Base-by-base conservation (phyloP, 2,888 invertebrate genomes). In the Sycophila texana region DNA sequence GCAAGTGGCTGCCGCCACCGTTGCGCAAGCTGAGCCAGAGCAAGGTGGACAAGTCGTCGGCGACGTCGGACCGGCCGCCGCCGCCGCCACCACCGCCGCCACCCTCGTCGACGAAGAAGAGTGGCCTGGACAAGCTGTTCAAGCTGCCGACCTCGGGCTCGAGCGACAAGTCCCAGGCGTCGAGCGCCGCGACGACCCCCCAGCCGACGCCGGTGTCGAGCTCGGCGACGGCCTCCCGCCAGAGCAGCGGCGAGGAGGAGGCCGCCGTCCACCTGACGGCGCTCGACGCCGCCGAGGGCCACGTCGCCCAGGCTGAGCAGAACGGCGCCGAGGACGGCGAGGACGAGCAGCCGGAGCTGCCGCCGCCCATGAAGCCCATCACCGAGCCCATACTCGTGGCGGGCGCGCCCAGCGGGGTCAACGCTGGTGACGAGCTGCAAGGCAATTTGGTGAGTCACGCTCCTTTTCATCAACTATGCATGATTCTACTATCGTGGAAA, bases 341-440 rank as follows among this genome's bases (percentile, higher is more conserved):
- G 83, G 95, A 95, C 83, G 96, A 96, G 88, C 93, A 96, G 88
- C 93, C 97, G 16, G 98, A 97, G 91, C 92, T 98, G 85, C 98
- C 98, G 73, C 98, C 98, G 53, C 98, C 98, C 1, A 98, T 98
- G 98, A 96, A 97, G 88, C 97, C 97, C n/a, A 96, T 97, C 84
- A 95, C 96, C 89, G 97, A 96, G 87, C 91, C 92, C 51, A 91
- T 92, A 71, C 89, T 92, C 73, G 91, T 91, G 10, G 87, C 91
- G 77, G 75, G 81, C 2, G 86, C 90, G 80, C 39, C 74, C 88
- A 1, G 84, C 87, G n/a, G 89, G 88, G 14, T 87, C 89, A 14
- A 86, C 89, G 2, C 84, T 87, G 61, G 20, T 22, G 89, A 90
- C 30, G 91, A 91, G 79, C 83, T 88, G 66, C 91, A 91, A 71